Base-by-base conservation (phyloP, 2,797 vertebrate species). In the Gallirallus australis region DNA sequence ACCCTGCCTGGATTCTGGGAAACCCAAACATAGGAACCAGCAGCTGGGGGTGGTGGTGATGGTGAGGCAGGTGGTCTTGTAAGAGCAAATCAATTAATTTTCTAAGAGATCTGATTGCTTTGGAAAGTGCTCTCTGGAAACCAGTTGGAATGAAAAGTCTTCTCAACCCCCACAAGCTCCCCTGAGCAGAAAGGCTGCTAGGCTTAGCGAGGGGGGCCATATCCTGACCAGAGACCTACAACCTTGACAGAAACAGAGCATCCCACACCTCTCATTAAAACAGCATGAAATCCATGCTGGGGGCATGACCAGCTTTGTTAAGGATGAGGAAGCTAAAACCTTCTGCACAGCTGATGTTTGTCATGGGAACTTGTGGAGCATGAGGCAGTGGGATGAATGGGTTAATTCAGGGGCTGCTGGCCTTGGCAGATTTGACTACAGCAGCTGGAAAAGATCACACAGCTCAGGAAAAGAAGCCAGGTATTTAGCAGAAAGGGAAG, bases 131-230 rank as follows among this genome's bases (percentile, higher is more conserved):
- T 47, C 15, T 56, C 30, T 40, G 37, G 25, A 78, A 60, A 31
- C 12, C 11, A 18, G 5, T 19, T 56, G 61, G 31, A 25, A 23
- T 25, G 12, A 10, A 64, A 75, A 86, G 6, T 25, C 14, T 5
- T 50, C 45, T 72, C 30, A 21, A 33, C 12, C 20, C 33, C 4
- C 20, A 28, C 4, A 24, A 57, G 31, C 9, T 12, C 14, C 28
- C 11, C 17, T 4, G 25, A 30, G 56, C 27, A 59, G 66, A 76
- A 89, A 63, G n/a, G 19, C n/a, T 65, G 33, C 4, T 14, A 30
- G 48, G 42, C 9, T 80, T 37, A 27, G 17, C 0, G 7, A 68
- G 27, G 28, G n/a, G 28, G 12, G 4, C 30, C 0, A 0, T 12
- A 27, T 48, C n/a, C 60, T 21, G 21, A 81, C 7, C 16, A 2